Base-by-base conservation (phyloP, 1,140 invertebrate species). In the Drosophila malerkotliana region DNA sequence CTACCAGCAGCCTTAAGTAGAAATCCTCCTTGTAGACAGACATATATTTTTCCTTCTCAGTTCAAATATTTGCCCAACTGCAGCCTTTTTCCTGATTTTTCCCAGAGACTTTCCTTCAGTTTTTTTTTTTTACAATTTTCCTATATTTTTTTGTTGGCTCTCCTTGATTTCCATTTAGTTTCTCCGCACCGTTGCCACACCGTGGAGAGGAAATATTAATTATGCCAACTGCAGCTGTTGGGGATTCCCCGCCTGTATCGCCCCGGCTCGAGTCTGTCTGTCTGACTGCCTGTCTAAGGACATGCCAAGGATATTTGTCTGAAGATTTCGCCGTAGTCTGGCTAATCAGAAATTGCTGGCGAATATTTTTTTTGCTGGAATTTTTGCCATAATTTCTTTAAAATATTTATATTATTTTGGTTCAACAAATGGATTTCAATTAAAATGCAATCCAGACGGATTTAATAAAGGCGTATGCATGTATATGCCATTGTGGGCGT, bases 371-470 rank as follows among this genome's bases (percentile, higher is more conserved):
- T 44, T 44, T 24, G 41, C 26, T 45, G 10, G 53, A 41, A 41
- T 41, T 41, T 41, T 41, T 21, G 2, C 21, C 21, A 21, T 21
- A n/a, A 37, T 37, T 37, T 37, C 9, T n/a, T 37, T 12, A 32
- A 28, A 15, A 21, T 26, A 67, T 68, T 47, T 41, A 24, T 15
- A 26, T 14, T 15, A 44, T 12, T 14, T 14, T 52, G 6, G 1
- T 47, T 60, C 80, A 60, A 53, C 54, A 72, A 68, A 55, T 34
- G 62, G 66, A 66, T 87, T 87, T 82, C 82, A 82, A 82, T 85
- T 85, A 78, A 84, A 84, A 77, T 71, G 73, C 81, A 80, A 75
- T 80, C 68, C 74, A 58, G 81, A 44, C 62, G 52, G 74, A 79
- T 84, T 84, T 85, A 85, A 84, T 84, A 80, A 85, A 85, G 81